These are phyloP conservation scores for Punctoribates punctum DNA, from an alignment of 2,888 invertebrate genomes.

Conservation along the genomic window DNA sequence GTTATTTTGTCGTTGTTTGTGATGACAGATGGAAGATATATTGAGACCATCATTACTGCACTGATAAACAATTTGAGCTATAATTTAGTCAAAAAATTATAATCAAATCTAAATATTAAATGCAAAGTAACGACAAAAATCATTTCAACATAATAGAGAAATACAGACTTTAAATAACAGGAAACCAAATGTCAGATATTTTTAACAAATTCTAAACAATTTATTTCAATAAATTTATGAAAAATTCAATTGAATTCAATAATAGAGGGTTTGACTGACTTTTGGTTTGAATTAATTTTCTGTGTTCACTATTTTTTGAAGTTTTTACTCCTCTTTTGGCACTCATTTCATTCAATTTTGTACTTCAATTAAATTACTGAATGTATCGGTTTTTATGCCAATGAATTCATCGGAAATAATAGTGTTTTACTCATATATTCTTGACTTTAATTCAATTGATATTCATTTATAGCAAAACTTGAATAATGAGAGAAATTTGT, in stretches of 20 bases:
- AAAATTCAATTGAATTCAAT: background rate
- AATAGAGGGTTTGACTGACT: background rate
- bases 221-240: background rate
- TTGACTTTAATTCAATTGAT: background rate
- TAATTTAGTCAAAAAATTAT: background rate
- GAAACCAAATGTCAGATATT: constrained; percentile 4
- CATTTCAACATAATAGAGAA: background rate
- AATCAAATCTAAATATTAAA: background rate
- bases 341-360: background rate
- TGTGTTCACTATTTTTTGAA: background rate
- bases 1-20: constrained; percentile 15
- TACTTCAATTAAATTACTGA: background rate
- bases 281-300: background rate
- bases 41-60: constrained; percentile 2
- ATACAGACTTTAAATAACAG: background rate
- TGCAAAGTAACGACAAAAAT: background rate
- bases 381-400: background rate
- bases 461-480: background rate
- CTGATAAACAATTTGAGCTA: background rate
- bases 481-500: constrained; percentile 1
- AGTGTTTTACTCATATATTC: background rate
- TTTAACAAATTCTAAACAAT: background rate
- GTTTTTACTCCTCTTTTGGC: background rate
- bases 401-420: background rate
- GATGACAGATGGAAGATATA: constrained; percentile 27